Evolutionary conservation across 2,797 vertebrate species (phyloP), one percentile per base, ranked within the genome.

Genomic region (Brachyrhaphis roseni): DNA sequence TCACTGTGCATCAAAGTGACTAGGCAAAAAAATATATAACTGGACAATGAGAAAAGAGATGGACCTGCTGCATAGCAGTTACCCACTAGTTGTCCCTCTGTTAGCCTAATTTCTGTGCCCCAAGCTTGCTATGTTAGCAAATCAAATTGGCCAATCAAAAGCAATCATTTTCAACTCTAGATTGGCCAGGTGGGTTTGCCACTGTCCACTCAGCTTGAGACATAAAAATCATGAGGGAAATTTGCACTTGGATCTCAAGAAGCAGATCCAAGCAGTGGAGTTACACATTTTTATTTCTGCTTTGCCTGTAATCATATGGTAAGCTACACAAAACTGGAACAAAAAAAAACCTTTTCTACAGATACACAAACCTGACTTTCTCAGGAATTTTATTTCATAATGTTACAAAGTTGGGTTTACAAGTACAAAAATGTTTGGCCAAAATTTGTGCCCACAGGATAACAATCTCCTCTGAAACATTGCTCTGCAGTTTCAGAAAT

Each of bases 381-480:
- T 71, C 68, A 71, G 68, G 68, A 41, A 45, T 71, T 71, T 71
- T 71, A 71, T 71, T 71, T 94, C 41, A 71, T 71, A 45, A n/a
- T 71, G 39, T 70, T 43, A 71, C 68, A 71, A 71, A 71, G 64
- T 39, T 41, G 23, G 41, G 26, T 71, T 71, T 43, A 71, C 68
- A 71, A 71, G 68, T 71, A 71, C 68, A 71, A 73, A 73, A 73
- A 23, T 51, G 46, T 73, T 36, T 73, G 68, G 68, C 41, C 41
- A 71, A 71, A 71, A 71, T 45, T 13, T 71, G 68, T 45, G 68
- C 41, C 68, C 23, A 28, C 31, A 49, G 84, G 75, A 84, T 70
- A 45, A 86, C 85, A 83, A 85, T 86, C 84, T 85, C 75, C 43
- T 66, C 80, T 87, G 82, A 89, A 88, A 86, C 68, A 1, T 51